Percentiles rank a stretch among this genome's conserved stretches.
Conservation (phyloP, 92 coral and sea anemone species). For the Phenganax marumi region DNA sequence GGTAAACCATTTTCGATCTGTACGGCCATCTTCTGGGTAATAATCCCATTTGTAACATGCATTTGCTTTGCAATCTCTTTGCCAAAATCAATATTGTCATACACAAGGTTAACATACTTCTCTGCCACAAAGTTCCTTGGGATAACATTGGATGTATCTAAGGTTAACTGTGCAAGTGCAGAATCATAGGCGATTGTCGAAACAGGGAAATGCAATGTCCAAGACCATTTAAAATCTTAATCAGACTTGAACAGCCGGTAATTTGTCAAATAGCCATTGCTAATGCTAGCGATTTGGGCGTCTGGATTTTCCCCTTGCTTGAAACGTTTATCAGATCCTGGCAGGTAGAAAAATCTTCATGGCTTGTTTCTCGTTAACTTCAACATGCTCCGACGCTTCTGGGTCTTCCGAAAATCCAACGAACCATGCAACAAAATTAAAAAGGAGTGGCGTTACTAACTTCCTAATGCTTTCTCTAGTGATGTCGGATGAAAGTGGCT, state of each 20-base stretch:
- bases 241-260: constrained; percentile 46
- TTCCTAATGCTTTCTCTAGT: constrained; percentile 41
- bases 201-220: constrained; percentile 35
- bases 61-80: too few species aligned
- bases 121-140: too few species aligned
- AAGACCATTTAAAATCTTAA: constrained; percentile 40
- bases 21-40: constrained; percentile 22
- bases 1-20: constrained; percentile 27
- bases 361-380: constrained; percentile 20
- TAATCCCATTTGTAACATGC: constrained; percentile 19
- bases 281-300: constrained; percentile 46
- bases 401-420: constrained; percentile 49
- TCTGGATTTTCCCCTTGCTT: constrained; percentile 36
- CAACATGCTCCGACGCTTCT: constrained; percentile 36
- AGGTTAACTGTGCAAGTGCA: too few species aligned
- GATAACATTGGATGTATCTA: too few species aligned
- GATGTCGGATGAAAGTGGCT: constrained; percentile 10
- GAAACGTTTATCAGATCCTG: constrained; percentile 41
- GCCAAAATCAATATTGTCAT: too few species aligned
- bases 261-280: constrained; percentile 53
- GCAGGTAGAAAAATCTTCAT: constrained; percentile 45
- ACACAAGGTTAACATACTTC: too few species aligned
- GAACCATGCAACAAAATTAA: constrained; percentile 52
- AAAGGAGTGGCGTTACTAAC: constrained; percentile 48
- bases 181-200: too few species aligned